Base-by-base conservation (phyloP, 2,888 invertebrate genomes). In the Pollenia labialis region DNA sequence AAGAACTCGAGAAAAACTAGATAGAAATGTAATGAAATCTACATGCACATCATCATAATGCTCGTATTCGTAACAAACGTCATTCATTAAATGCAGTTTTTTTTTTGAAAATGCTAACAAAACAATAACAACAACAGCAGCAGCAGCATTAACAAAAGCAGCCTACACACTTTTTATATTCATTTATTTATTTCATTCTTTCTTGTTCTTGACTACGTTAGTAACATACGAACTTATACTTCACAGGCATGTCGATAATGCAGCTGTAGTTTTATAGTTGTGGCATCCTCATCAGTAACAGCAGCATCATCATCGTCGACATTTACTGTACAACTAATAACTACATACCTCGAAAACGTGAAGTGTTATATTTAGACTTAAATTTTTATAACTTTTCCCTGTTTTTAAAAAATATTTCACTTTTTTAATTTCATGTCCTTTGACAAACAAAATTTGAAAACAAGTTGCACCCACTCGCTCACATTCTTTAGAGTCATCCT, bases 311-410 rank as follows among this genome's bases (percentile, higher is more conserved):
- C 40, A 48, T 44, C 32, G 9, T 32, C 46, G 8, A 11, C 52
- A 69, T 52, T 75, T 81, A 75, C 44, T 68, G 23, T 3, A 50
- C 4, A 60, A 76, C 68, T 69, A 60, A 81, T 81, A 81, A 60
- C 64, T 58, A 32, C n/a, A n/a, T n/a, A n/a, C 14, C 42, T 52
- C 32, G 16, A 72, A 72, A 79, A 44, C 58, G 42, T 84, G 60
- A 46, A 54, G 52, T 79, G 79, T 71, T 85, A 84, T 76, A 79
- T 81, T 81, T 80, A 85, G 85, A 85, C 85, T 66, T 76, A 86
- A 82, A 71, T 32, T 32, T 32, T 32, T 72, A 81, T 80, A 87
- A 84, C 75, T 81, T 85, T 72, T 72, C n/a, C 69, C 69, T 82
- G 64, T 48, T 66, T 66, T 58, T 83, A 54, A 80, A 86, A 76